Conservation (phyloP, 2,797 vertebrate species). For the Pseudochirops cupreus region DNA sequence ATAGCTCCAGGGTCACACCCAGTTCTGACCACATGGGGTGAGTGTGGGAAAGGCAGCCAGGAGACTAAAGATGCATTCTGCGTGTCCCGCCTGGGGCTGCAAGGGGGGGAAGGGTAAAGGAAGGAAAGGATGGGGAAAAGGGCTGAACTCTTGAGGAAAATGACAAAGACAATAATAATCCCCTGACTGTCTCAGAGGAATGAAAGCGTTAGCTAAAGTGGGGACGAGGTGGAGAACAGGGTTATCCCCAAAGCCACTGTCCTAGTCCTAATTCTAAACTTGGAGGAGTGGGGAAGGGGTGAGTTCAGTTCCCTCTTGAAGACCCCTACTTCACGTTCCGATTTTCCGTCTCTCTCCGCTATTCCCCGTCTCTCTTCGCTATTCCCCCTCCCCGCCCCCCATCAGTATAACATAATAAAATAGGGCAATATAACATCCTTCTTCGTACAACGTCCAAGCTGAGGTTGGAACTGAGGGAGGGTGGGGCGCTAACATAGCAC, state of each 20-base stretch:
- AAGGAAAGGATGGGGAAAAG: background rate
- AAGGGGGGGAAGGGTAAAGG: background rate
- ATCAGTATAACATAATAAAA: background rate
- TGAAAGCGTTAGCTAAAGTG: background rate
- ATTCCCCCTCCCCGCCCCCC: background rate
- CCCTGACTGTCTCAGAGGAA: background rate
- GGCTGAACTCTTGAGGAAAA: background rate
- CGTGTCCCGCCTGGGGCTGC: conserved; percentile 40
- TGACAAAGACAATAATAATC: background rate
- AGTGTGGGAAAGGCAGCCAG: conserved; percentile 62
- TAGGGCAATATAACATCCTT: background rate
- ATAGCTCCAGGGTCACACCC: conserved; percentile 73
- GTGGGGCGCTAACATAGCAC: background rate
- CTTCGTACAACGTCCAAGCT: background rate
- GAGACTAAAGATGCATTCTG: conserved; percentile 41
- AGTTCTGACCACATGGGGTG: conserved; percentile 61
- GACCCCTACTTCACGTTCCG: background rate
- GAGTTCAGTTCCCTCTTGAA: background rate
- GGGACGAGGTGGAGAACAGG: background rate
- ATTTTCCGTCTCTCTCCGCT: background rate
- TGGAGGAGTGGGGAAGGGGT: background rate
- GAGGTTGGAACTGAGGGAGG: background rate
- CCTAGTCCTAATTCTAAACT: background rate
- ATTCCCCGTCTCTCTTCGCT: background rate
- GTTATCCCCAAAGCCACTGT: background rate